Evolutionary conservation across 1,140 invertebrate genomes (phyloP), one percentile per base, ranked within the genome.

Genomic region (Chionoecetes opilio): DNA sequence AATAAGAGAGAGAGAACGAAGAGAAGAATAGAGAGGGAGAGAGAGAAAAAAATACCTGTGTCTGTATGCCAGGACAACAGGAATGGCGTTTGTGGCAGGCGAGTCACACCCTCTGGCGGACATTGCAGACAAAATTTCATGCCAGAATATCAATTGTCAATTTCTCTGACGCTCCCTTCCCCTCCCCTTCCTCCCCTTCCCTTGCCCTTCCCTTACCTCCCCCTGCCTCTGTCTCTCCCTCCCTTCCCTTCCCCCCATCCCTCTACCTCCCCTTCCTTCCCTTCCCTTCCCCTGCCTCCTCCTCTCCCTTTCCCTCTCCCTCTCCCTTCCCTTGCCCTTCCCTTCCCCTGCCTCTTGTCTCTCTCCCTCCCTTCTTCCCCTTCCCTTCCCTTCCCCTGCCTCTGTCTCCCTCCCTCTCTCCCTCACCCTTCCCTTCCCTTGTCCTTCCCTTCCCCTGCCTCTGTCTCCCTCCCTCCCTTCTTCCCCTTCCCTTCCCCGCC

Each of bases 141-240:
- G 26, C 63, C 21, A n/a, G 63, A 75, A 75, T 75, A 75, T 75
- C 63, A 75, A 75, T 75, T 75, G 63, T 75, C 63, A 75, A 75
- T 75, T 26, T 26, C 21, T 75, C 63, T 75, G 63, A 75, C 63
- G 63, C 63, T 75, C 63, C 63, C 63, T 21, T 21, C 63, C 21
- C n/a, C 11, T 11, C 63, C 63, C 63, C 63, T n/a, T 26, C 26
- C n/a, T 75, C 63, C 21, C 53, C 3, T 2, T 21, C 53, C 26
- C 21, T 8, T 89, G 2, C 29, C 41, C 87, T 29, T 26, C 87
- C 37, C 21, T 14, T 31, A 38, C 34, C 32, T n/a, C 41, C 34
- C 26, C 35, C 8, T 88, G 14, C 86, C 34, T 26, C 9, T 21
- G 5, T 34, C 86, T 37, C 9, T 38, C 14, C 86, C 8, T 87